Base-by-base conservation (phyloP, 2,113 vertebrate genomes). In the Halcyon malimbica region DNA sequence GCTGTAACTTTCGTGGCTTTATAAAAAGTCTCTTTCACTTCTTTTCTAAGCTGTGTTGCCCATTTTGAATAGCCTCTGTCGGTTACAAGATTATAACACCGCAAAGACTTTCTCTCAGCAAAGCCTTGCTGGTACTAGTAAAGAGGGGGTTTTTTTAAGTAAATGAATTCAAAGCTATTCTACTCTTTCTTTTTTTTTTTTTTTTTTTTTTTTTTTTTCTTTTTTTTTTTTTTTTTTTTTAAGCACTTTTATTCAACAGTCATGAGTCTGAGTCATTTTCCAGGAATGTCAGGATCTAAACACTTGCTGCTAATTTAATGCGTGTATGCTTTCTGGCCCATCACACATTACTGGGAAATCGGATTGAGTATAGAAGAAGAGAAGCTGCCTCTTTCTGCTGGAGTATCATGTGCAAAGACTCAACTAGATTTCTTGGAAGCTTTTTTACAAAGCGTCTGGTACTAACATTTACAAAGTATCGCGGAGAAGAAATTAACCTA, bases 1-100 rank as follows among this genome's bases (percentile, higher is more conserved):
- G 90, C 85, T 96, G 71, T 94, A 94, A 91, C 90, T 86, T 95
- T 83, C 1, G 8, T 91, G 90, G 82, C 82, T 86, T 94, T 92
- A 83, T 91, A 95, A 93, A 77, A 95, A 88, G 78, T 94, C 80
- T 88, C 85, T 96, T 96, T 96, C 93, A 95, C 65, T 91, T 89
- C 65, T 92, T 91, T 87, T 83, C 83, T 94, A 79, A 96, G 87
- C 87, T 56, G 42, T 16, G 63, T 77, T 95, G 87, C 75, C 50
- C 75, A 29, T 93, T 89, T 93, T 96, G 90, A 97, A 91, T 93
- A 93, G 87, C 25, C 91, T 96, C 84, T 88, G 46, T 88, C 93
- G 93, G 67, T 87, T 93, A 67, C 74, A 71, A 85, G 87, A 70
- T 93, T 90, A 16, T 80, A 92, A 62, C 16, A 10, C 82, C 80